Base-by-base conservation (phyloP, 2,797 vertebrate species). In the Gymnodraco acuticeps region DNA sequence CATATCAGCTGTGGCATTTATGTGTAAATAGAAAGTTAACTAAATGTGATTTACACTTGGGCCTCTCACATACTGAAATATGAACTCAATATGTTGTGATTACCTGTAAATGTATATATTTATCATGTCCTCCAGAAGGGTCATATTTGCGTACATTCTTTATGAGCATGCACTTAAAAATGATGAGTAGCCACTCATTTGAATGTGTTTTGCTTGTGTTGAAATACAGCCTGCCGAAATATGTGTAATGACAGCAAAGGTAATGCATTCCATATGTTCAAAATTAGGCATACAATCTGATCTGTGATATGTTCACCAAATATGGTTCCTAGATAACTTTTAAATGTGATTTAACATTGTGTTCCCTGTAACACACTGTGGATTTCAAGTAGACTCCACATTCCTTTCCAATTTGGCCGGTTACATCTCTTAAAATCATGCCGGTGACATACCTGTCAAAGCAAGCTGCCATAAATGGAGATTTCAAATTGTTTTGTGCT, bases 241-340 rank as follows among this genome's bases (percentile, higher is more conserved):
- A 70, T 78, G 59, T 71, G 62, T 70, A 72, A 86, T 50, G 41
- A 85, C 43, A 68, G 82, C 59, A 68, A 69, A 75, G 68, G 58
- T 83, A 92, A 92, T 84, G 55, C 67, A 70, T 80, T 80, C 84
- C 90, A 81, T 81, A 85, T 92, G 87, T 82, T 86, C 78, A 75
- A 78, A 85, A 87, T 89, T 86, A 88, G 61, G 33, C 77, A 41
- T 68, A 74, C 51, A 68, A 75, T 73, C 67, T 64, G 54, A 73
- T 83, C 76, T 83, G 70, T 73, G 76, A 87, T 81, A 80, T 71
- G 58, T 68, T 81, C 53, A 73, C 84, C 89, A 92, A 91, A 90
- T 92, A 90, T 86, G 90, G 86, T 69, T 79, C 77, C 47, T 33
- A 45, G 63, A 73, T 78, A 53, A 74, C 17, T 74, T 52, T 8